Conservation (phyloP, 2,113 vertebrate genomes). For the Nematolebias whitei region DNA sequence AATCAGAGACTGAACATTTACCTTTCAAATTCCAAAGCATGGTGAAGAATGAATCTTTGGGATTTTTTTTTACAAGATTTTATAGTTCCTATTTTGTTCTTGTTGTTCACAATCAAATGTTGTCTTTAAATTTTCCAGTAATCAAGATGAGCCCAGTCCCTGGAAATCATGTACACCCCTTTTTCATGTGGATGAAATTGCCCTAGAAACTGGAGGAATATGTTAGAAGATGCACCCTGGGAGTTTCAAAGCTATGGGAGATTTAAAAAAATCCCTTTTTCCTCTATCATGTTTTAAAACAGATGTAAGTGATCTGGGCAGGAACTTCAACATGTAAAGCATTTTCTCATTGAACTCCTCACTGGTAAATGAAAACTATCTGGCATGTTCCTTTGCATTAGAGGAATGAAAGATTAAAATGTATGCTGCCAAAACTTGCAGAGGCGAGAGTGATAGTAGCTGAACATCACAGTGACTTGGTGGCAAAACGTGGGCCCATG, state of each 20-base stretch:
- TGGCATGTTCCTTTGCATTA: slow-evolving; percentile 18
- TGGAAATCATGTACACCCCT: not conserved
- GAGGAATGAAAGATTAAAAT: slow-evolving; percentile 37
- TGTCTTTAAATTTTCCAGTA: not conserved
- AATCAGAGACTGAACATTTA: too few relatives aligned
- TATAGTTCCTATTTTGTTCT: too few relatives aligned
- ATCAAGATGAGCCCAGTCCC: not conserved
- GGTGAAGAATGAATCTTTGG: too few relatives aligned
- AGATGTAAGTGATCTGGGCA: slow-evolving; percentile 22
- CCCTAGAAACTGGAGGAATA: not conserved
- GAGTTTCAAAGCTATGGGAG: not conserved
- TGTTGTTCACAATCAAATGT: too few relatives aligned
- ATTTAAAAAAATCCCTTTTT: slow-evolving; percentile 16
- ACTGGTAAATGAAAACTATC: slow-evolving; percentile 33
- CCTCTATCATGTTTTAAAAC: slow-evolving; percentile 27
- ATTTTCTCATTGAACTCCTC: slow-evolving; percentile 17
- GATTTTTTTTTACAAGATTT: too few relatives aligned
- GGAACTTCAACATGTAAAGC: slow-evolving; percentile 16
- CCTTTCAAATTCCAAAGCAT: too few relatives aligned
- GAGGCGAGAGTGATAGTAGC: slow-evolving; percentile 11
- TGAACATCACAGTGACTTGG: slow-evolving; percentile 11
- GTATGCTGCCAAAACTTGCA: slow-evolving; percentile 29
- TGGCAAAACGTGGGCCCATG: not conserved
- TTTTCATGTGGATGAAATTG: not conserved
- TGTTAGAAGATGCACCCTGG: not conserved